phyloP scores from a whole-genome alignment of 2,888 invertebrate genomes.

The Synanthedon andrenaeformis region DNA sequence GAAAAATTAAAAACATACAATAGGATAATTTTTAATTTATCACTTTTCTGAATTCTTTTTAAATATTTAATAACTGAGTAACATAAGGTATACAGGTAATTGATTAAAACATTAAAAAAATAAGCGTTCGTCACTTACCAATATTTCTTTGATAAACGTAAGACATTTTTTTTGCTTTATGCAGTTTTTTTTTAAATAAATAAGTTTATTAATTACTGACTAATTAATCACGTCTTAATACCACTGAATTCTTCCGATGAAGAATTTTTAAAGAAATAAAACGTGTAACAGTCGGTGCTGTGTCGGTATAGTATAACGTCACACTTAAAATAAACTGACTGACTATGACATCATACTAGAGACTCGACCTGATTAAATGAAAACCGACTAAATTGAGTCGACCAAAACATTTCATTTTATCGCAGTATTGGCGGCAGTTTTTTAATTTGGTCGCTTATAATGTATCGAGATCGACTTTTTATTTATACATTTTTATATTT shows the following conservation, averaged over 20 bases:
- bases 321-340: conserved; percentile 56
- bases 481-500: conserved; percentile 14
- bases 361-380: conserved; percentile 40
- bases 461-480: conserved; percentile 20
- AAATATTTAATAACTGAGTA: too few species aligned
- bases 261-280: too few species aligned
- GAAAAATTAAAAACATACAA: too few species aligned
- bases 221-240: too few species aligned
- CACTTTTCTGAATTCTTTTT: too few species aligned
- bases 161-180: not conserved
- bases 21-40: too few species aligned
- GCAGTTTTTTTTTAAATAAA: not conserved
- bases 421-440: conserved; percentile 3
- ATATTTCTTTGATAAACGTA: not conserved
- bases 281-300: conserved; percentile 20
- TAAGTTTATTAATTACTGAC: not conserved
- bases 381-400: conserved; percentile 21
- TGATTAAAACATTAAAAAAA: too few species aligned
- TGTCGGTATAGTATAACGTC: conserved; percentile 48
- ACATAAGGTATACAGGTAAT: too few species aligned
- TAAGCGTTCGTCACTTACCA: not conserved
- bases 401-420: conserved; percentile 21
- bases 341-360: conserved; percentile 51
- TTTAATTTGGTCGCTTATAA: conserved; percentile 20
- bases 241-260: too few species aligned